Base-by-base conservation (phyloP, 1,140 invertebrate species). In the Metaphire vulgaris region DNA sequence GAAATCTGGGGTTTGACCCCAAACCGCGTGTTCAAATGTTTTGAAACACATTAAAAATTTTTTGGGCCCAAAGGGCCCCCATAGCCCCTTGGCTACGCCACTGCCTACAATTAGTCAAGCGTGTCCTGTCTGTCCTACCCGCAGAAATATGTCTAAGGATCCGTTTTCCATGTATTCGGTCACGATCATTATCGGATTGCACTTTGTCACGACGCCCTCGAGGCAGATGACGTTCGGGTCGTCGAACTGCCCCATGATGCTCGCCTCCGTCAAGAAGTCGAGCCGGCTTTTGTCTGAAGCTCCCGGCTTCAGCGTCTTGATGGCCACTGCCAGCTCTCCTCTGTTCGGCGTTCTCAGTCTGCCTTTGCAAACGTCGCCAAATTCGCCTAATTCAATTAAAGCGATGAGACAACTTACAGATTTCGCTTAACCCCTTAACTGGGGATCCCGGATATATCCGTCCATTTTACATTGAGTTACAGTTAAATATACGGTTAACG, bases 91-190 rank as follows among this genome's bases (percentile, higher is more conserved):
- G n/a, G n/a, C n/a, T n/a, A n/a, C n/a, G n/a, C n/a, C n/a, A n/a
- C n/a, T n/a, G n/a, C n/a, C n/a, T n/a, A n/a, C n/a, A n/a, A n/a
- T n/a, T n/a, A n/a, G n/a, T n/a, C n/a, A n/a, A n/a, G n/a, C n/a
- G n/a, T n/a, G n/a, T n/a, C n/a, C n/a, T n/a, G 33, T 6, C 0
- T 16, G 33, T 74, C 88, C 87, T 84, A 91, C 92, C 82, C 96
- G 90, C 73, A 99, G 88, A 87, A 98, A 99, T n/a, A 96, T 96
- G 86, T 99, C 97, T 75, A 99, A 86, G 28, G 96, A 98, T 26
- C 97, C 97, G 88, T 99, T 99, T 83, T 98, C 95, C 97, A 99
- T 99, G 83, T 96, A 99, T 86, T 99, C 97, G 30, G 97, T 99
- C 74, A 99, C 96, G 76, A 99, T 99, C 97, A 99, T 99, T 67